phyloP scores from a whole-genome alignment of 2,113 vertebrate species.

The Varanus komodoensis region DNA sequence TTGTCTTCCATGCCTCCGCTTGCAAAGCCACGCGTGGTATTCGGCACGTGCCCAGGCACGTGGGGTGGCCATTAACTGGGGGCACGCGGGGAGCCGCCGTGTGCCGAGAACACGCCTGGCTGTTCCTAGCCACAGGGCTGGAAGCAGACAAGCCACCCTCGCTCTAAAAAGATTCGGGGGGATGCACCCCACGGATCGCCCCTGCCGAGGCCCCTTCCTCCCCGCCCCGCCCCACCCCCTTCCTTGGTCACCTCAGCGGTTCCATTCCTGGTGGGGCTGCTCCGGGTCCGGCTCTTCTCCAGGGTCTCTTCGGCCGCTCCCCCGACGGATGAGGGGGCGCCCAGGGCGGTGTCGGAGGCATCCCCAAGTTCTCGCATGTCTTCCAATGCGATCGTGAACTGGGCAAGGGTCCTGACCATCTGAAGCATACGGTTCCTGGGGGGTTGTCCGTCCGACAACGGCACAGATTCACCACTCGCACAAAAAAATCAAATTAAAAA shows the following conservation, averaged over 20 bases:
- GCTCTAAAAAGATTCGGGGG: neutral
- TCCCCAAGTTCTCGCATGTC: conserved; percentile 93
- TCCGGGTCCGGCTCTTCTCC: conserved; percentile 67
- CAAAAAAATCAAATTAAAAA: neutral
- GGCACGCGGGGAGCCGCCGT: neutral
- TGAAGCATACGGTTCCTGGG: conserved; percentile 90
- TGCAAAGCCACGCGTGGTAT: neutral
- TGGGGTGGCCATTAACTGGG: neutral
- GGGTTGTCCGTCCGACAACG: conserved; percentile 50
- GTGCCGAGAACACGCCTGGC: too few relatives aligned
- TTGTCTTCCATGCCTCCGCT: neutral
- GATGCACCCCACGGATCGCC: neutral
- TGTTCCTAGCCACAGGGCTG: accelerated
- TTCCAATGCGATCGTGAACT: conserved; percentile 98
- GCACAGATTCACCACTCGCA: neutral
- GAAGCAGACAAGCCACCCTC: neutral
- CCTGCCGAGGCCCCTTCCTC: conserved; percentile 15
- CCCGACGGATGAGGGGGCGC: conserved; percentile 48
- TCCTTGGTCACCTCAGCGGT: conserved; percentile 77
- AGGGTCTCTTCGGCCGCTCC: conserved; percentile 59
- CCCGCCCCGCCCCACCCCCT: neutral
- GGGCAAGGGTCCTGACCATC: conserved; percentile 97
- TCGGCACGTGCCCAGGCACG: accelerated
- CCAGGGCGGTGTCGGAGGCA: conserved; percentile 78
- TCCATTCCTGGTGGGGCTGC: conserved; percentile 61